A percentile compares a stretch with the other conserved stretches of the same genome.
These are phyloP conservation scores for Xenops minutus DNA, from an alignment of 2,797 vertebrate genomes.

Conservation along the genomic window DNA sequence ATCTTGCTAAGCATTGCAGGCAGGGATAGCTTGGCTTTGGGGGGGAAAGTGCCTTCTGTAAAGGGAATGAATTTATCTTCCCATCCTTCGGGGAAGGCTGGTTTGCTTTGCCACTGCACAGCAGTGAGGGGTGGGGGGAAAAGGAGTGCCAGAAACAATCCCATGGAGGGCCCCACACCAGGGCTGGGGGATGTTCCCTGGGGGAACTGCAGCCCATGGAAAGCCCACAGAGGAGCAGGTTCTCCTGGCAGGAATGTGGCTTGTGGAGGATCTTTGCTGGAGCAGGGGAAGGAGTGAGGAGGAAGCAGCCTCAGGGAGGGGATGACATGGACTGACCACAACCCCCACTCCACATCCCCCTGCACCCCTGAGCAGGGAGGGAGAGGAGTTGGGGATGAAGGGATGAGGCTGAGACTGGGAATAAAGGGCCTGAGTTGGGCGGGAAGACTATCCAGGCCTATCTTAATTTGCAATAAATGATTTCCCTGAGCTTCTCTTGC, in stretches of 20 bases:
- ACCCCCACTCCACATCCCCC: accelerated
- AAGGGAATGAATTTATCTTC: background rate
- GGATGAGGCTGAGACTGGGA: background rate
- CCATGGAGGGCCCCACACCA: background rate
- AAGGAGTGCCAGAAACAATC: background rate
- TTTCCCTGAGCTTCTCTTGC: background rate
- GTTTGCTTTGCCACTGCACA: background rate
- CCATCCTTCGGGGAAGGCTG: background rate
- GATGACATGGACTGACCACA: background rate
- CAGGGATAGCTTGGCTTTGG: background rate
- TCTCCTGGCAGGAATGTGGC: background rate
- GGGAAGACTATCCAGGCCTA: too few relatives aligned
- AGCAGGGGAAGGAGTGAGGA: background rate
- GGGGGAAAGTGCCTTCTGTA: background rate
- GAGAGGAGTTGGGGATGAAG: background rate
- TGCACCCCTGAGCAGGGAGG: too few relatives aligned
- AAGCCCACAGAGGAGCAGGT: background rate
- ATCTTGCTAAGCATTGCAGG: background rate
- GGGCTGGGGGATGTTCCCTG: background rate
- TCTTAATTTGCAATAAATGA: background rate
- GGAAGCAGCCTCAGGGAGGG: background rate
- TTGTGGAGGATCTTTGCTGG: background rate
- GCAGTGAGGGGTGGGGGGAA: background rate
- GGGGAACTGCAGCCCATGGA: background rate
- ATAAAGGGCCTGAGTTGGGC: too few relatives aligned